Conservation (phyloP, 2,888 invertebrate species). For the Brachynemurus nebulosus region DNA sequence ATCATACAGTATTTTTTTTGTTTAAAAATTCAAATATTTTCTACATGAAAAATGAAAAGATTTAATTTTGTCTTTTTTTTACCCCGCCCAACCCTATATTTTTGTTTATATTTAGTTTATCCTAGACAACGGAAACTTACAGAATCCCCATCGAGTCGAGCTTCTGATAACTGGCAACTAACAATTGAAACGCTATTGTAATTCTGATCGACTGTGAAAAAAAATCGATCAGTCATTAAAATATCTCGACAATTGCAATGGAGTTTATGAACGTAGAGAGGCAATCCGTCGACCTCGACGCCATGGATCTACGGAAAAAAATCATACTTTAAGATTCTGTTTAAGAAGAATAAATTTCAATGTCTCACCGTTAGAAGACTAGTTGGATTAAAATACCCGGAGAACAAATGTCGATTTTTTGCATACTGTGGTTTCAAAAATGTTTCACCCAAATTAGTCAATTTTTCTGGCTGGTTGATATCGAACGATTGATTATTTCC, state of each 20-base stretch:
- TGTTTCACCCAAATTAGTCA: constrained; percentile 35
- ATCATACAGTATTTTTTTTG: too few relatives aligned
- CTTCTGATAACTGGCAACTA: constrained; percentile 42
- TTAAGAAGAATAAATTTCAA: neutral
- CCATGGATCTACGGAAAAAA: constrained; percentile 43
- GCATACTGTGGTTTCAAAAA: constrained; percentile 42
- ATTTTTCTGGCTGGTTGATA: constrained; percentile 25
- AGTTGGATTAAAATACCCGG: constrained; percentile 41
- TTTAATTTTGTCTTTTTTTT: too few relatives aligned
- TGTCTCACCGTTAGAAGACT: constrained; percentile 38
- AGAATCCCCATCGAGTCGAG: constrained; percentile 35
- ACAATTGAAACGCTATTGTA: constrained; percentile 36
- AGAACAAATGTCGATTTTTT: constrained; percentile 40
- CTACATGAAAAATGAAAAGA: too few relatives aligned
- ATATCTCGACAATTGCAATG: constrained; percentile 45
- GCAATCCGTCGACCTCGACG: constrained; percentile 48
- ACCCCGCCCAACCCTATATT: too few relatives aligned
- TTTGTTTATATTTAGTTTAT: too few relatives aligned
- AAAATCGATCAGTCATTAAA: constrained; percentile 51
- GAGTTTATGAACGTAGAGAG: constrained; percentile 54
- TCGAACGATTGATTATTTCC: constrained; percentile 12
- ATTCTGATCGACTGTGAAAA: constrained; percentile 43
- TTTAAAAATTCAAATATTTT: too few relatives aligned
- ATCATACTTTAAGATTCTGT: neutral
- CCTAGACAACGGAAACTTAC: too few relatives aligned